Percentiles rank a stretch among this genome's conserved stretches.
These are phyloP conservation scores for Rhea americana DNA, from an alignment of 2,113 vertebrate genomes.

Conservation along the genomic window DNA sequence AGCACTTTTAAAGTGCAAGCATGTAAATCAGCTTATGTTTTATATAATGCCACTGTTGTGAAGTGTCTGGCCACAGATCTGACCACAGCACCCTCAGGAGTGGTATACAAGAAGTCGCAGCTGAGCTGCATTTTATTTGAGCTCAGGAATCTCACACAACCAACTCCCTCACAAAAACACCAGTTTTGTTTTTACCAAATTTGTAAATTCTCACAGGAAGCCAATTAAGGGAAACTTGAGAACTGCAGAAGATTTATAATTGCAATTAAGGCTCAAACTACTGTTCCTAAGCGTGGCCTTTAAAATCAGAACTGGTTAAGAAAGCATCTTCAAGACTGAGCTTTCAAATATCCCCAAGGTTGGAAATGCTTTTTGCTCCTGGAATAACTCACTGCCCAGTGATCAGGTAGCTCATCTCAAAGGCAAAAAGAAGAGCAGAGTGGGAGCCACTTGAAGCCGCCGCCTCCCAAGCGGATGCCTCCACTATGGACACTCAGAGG, in stretches of 20 bases:
- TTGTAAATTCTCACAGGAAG: conserved; percentile 49
- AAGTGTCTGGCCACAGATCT: not conserved
- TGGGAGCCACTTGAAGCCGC: not conserved
- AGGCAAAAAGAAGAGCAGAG: not conserved
- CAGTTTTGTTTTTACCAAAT: not conserved
- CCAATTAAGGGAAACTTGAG: conserved; percentile 43
- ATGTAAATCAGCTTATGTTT: conserved; percentile 67
- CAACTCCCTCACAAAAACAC: not conserved
- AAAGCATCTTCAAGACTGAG: not conserved
- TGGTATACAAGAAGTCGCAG: not conserved
- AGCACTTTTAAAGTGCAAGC: conserved; percentile 59
- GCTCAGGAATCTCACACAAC: conserved; percentile 6
- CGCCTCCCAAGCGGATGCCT: not conserved
- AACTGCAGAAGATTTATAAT: conserved; percentile 48
- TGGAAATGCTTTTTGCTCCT: not conserved
- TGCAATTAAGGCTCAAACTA: conserved; percentile 46
- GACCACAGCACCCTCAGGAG: not conserved
- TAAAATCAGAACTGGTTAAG: not conserved
- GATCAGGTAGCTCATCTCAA: not conserved
- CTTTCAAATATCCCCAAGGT: not conserved
- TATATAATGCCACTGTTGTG: conserved; percentile 59
- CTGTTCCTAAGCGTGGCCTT: fast-evolving
- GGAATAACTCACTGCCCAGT: not conserved
- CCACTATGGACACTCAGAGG: fast-evolving
- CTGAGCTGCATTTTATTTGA: not conserved